Percentiles rank a stretch among this genome's conserved stretches.
phyloP scores from a whole-genome alignment of 2,888 invertebrate species.

The Meganola albula region DNA sequence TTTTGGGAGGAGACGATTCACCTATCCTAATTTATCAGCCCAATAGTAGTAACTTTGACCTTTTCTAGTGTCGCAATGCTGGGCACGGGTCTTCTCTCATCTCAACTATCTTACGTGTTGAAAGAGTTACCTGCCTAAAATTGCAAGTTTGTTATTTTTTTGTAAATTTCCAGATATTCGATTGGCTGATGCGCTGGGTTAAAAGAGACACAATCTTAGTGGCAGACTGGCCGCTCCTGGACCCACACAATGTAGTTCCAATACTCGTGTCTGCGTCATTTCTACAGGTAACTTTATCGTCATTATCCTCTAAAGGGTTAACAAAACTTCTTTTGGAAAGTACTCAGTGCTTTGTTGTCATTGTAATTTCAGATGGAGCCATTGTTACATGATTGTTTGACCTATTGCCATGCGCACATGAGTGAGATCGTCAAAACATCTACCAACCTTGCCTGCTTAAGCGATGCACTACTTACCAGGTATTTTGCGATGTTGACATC shows the following conservation, averaged over 20 bases:
- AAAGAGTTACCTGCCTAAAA: no score
- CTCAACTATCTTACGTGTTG: no score
- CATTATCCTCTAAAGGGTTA: no score
- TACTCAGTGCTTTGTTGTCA: no score
- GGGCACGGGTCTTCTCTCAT: no score
- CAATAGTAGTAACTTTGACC: no score
- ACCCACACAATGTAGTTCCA: constrained; percentile 91
- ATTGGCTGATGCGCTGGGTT: constrained; percentile 98
- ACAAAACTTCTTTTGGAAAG: no score
- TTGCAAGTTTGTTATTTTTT: no score
- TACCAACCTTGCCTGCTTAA: constrained; percentile 92
- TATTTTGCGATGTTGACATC: no score
- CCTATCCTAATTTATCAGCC: no score
- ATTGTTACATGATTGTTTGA: constrained; percentile 89
- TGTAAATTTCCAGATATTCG: constrained; percentile 83
- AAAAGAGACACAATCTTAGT: constrained; percentile 83
- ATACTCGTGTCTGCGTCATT: constrained; percentile 96
- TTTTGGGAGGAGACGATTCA: no score
- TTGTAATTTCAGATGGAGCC: constrained; percentile 92
- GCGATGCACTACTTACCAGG: constrained; percentile 84
- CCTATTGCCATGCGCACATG: constrained; percentile 91
- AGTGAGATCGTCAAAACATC: constrained; percentile 91
- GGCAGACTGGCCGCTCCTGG: constrained; percentile 83
- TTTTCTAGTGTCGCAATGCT: no score
- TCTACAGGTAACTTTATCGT: constrained; percentile 82